Conservation (phyloP, 2,888 invertebrate genomes). For the Euclidia mi region DNA sequence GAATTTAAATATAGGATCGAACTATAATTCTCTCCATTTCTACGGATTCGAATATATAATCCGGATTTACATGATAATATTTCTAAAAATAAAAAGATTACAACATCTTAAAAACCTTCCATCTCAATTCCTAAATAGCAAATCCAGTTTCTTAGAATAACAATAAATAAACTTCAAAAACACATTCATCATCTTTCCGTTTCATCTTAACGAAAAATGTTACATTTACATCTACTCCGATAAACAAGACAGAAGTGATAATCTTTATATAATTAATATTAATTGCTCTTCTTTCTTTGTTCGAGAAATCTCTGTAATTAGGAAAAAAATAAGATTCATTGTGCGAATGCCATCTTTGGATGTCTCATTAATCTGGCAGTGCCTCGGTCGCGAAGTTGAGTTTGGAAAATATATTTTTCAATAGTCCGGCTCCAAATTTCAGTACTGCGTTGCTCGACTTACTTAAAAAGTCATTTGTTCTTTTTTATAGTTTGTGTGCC, state of each 20-base stretch:
- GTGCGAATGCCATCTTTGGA: conserved; percentile 31
- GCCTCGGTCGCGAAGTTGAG: conserved; percentile 5
- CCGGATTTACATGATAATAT: too few relatives aligned
- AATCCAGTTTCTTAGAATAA: neutral
- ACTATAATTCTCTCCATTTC: too few relatives aligned
- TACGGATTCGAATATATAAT: too few relatives aligned
- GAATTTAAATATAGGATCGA: too few relatives aligned
- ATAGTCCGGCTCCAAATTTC: conserved; percentile 2
- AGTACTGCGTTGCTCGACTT: neutral
- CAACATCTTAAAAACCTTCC: too few relatives aligned
- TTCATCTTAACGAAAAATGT: conserved; percentile 14
- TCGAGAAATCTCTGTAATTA: conserved; percentile 42
- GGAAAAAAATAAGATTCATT: conserved; percentile 52
- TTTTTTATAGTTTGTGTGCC: too few relatives aligned
- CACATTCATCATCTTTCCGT: conserved; percentile 18
- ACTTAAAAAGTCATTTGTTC: too few relatives aligned
- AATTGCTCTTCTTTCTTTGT: conserved; percentile 51
- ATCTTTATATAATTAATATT: conserved; percentile 61
- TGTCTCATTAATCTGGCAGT: conserved; percentile 37
- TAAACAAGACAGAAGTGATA: conserved; percentile 47
- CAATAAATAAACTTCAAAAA: conserved; percentile 15
- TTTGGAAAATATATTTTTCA: neutral
- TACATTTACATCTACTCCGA: conserved; percentile 24
- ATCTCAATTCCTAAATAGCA: neutral
- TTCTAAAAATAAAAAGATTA: too few relatives aligned